Conservation (phyloP, 1,140 invertebrate species). For the Cecropterus lyciades region DNA sequence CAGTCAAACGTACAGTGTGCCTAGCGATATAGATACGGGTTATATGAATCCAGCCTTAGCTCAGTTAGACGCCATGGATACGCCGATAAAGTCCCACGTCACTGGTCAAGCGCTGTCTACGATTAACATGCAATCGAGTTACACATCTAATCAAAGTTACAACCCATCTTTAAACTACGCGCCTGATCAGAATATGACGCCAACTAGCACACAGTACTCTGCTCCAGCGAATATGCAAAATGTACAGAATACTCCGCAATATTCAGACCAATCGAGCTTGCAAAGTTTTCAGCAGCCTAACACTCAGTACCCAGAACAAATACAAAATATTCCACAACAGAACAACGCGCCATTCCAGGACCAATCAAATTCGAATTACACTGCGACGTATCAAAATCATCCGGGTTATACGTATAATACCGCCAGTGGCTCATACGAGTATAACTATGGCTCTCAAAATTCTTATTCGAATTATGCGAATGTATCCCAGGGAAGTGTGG, state of each 20-base stretch:
- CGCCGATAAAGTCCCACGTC: constrained; percentile 79
- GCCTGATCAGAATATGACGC: constrained; percentile 42
- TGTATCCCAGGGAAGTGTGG: constrained; percentile 42
- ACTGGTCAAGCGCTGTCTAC: constrained; percentile 67
- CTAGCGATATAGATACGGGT: constrained; percentile 38
- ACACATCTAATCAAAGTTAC: constrained; percentile 46
- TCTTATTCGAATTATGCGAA: constrained; percentile 52
- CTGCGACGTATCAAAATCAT: constrained; percentile 82
- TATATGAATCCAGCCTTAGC: constrained; percentile 55
- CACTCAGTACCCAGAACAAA: constrained; percentile 17
- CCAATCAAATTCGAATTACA: constrained; percentile 47
- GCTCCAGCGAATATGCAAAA: constrained; percentile 9
- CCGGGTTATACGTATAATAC: constrained; percentile 84
- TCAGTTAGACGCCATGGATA: constrained; percentile 64
- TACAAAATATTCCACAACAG: constrained; percentile 35
- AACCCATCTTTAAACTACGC: constrained; percentile 36
- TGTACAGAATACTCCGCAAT: constrained; percentile 6
- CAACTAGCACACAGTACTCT: constrained; percentile 15
- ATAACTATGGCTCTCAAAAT: constrained; percentile 84
- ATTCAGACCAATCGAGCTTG: constrained; percentile 5
- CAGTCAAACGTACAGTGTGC: constrained; percentile 41
- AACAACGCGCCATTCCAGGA: constrained; percentile 39
- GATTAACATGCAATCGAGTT: constrained; percentile 47
- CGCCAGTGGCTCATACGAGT: constrained; percentile 79
- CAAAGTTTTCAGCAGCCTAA: constrained; percentile 1